These are phyloP conservation scores for Tortricodes alternella DNA, from an alignment of 2,888 invertebrate genomes.

Conservation along the genomic window DNA sequence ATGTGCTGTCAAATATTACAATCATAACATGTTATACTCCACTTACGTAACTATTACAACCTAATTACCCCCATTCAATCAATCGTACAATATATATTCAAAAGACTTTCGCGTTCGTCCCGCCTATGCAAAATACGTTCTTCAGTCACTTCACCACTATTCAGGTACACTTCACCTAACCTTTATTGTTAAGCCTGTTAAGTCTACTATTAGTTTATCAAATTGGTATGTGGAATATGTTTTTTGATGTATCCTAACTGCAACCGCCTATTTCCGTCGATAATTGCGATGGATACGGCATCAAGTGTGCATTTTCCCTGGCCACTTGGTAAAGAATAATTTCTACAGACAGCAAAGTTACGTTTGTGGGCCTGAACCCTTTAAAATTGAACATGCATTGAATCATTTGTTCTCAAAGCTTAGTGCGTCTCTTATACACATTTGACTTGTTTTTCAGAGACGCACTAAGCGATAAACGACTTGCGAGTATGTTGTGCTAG, in stretches of 20 bases:
- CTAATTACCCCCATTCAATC: not conserved
- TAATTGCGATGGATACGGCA: slow-evolving; percentile 52
- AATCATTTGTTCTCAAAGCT: too few relatives aligned
- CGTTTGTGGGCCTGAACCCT: not conserved
- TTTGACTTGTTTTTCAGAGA: too few relatives aligned
- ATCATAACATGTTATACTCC: too few relatives aligned
- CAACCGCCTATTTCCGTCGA: slow-evolving; percentile 42
- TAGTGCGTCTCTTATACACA: too few relatives aligned
- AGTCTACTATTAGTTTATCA: not conserved
- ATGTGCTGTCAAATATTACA: too few relatives aligned
- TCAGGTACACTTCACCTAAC: not conserved
- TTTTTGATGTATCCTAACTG: slow-evolving; percentile 26
- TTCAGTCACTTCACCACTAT: not conserved
- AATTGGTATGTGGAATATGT: not conserved
- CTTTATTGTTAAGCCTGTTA: not conserved
- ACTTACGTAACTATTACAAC: too few relatives aligned
- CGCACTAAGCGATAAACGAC: too few relatives aligned
- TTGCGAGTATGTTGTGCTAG: too few relatives aligned
- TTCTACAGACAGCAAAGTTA: not conserved
- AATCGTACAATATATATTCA: not conserved
- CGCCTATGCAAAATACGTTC: not conserved
- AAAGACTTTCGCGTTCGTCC: not conserved
- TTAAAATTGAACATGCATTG: too few relatives aligned
- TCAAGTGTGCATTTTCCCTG: slow-evolving; percentile 61
- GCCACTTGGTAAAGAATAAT: slow-evolving; percentile 24